Conservation (phyloP, 2,888 invertebrate genomes). For the Lycocerus yunnanus region DNA sequence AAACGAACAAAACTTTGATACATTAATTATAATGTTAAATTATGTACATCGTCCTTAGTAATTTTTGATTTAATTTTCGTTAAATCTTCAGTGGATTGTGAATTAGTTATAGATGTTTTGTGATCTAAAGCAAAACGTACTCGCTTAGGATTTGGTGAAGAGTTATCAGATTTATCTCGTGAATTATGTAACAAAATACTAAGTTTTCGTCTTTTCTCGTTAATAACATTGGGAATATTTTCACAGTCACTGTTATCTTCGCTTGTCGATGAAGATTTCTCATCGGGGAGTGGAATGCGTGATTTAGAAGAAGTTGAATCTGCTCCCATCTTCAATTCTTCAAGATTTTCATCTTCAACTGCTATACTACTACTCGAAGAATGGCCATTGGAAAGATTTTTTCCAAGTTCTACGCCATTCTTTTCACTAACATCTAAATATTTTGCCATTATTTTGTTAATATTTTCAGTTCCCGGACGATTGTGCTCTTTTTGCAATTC, state of each 20-base stretch:
- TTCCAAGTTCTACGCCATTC: neutral
- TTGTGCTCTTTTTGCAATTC: neutral
- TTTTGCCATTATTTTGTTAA: neutral
- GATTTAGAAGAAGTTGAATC: neutral
- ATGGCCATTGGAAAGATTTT: neutral
- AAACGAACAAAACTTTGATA: neutral
- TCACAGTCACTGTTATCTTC: neutral
- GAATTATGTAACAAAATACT: neutral
- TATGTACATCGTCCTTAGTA: neutral
- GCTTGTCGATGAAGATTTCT: neutral
- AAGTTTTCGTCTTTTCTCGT: conserved; percentile 1
- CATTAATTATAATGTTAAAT: neutral
- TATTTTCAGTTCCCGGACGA: neutral
- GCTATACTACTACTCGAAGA: neutral
- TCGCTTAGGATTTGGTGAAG: conserved; percentile 6
- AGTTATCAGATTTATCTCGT: neutral
- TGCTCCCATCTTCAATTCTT: neutral
- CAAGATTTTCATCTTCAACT: neutral
- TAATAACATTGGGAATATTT: neutral
- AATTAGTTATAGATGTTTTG: neutral
- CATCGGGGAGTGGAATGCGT: neutral
- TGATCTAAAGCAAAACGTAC: conserved; percentile 11
- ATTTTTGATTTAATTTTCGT: neutral
- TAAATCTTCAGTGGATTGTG: neutral
- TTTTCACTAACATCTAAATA: neutral